Base-by-base conservation (phyloP, 1,140 invertebrate genomes). In the Agraylea sexmaculata region DNA sequence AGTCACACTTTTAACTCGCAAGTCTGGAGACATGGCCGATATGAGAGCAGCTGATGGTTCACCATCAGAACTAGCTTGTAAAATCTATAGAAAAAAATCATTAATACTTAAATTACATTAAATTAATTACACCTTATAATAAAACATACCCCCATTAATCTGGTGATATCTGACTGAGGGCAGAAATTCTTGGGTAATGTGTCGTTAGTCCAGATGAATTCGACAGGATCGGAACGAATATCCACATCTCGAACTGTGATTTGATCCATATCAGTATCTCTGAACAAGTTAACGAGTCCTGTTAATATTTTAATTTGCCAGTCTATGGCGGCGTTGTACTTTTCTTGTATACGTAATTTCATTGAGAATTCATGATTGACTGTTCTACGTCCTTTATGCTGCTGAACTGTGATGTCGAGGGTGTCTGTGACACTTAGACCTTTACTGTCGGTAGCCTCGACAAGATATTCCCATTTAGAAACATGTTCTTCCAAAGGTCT, bases 141-240 rank as follows among this genome's bases (percentile, higher is more conserved):
- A 41, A 21, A 27, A 55, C 59, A 62, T 58, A 83, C 78, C 59
- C 71, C 69, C 52, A 78, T 73, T 4, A 87, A 55, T 43, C 71
- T 64, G 22, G 78, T 70, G 15, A 91, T 78, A 44, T 83, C 74
- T 43, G 71, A 65, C 49, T 70, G 66, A 1, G 87, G 85, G 55
- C 89, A 92, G 13, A 68, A 70, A 52, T 74, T 76, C 31, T 77
- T 77, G 0, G 83, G 76, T 43, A 94, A 55, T 13, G 83, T 83
- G 45, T 89, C 87, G 53, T 94, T 94, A 4, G 87, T 87, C 80
- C 88, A 94, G 0, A 78, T 73, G 47, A 87, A 84, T 21, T 74
- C 71, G 29, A 74, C 73, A 29, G 74, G 66, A 30, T 75, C 62
- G 6, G 67, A 68, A 12, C 64, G 64, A 27, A 71, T 62, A 8